A percentile compares a stretch with the other conserved stretches of the same genome.
Conservation (phyloP, 2,113 vertebrate species). For the Triplophysa dalaica region DNA sequence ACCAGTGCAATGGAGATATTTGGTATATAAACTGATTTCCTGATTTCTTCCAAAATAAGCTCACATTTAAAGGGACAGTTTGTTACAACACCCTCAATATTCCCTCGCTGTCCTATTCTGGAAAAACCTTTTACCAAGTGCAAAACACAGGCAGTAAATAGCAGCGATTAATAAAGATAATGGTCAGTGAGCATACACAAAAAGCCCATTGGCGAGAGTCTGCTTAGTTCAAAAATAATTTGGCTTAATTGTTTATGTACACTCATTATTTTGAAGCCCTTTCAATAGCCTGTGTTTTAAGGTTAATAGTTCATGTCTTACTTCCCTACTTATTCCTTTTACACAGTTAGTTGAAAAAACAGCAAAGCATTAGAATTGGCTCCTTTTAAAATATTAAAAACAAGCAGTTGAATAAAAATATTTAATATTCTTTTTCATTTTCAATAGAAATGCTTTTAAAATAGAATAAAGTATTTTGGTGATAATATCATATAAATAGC, state of each 20-base stretch:
- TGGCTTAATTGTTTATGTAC: slow-evolving; percentile 24
- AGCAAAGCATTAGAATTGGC: slow-evolving; percentile 22
- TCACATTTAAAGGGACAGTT: slow-evolving; percentile 51
- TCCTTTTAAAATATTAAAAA: slow-evolving; percentile 7
- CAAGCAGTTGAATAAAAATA: background rate
- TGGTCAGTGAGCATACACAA: slow-evolving; percentile 22
- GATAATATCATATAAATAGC: background rate
- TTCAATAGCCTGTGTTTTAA: background rate
- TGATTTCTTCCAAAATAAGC: background rate
- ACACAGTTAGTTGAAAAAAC: slow-evolving; percentile 20
- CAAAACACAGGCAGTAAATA: slow-evolving; percentile 54
- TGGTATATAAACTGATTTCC: background rate
- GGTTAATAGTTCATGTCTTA: slow-evolving; percentile 48
- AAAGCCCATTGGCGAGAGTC: slow-evolving; percentile 39
- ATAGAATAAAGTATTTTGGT: background rate
- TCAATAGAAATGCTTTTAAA: background rate
- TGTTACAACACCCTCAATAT: slow-evolving; percentile 48
- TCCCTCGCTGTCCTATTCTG: slow-evolving; percentile 64
- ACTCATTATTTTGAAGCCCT: slow-evolving; percentile 18
- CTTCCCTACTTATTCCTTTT: slow-evolving; percentile 66
- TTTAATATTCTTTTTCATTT: background rate
- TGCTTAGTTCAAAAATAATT: slow-evolving; percentile 32
- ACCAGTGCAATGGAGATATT: background rate
- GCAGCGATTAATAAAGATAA: slow-evolving; percentile 54
- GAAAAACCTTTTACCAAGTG: slow-evolving; percentile 25